Evolutionary conservation across 2,113 vertebrate species (phyloP).

Genomic region (Helogale parvula): DNA sequence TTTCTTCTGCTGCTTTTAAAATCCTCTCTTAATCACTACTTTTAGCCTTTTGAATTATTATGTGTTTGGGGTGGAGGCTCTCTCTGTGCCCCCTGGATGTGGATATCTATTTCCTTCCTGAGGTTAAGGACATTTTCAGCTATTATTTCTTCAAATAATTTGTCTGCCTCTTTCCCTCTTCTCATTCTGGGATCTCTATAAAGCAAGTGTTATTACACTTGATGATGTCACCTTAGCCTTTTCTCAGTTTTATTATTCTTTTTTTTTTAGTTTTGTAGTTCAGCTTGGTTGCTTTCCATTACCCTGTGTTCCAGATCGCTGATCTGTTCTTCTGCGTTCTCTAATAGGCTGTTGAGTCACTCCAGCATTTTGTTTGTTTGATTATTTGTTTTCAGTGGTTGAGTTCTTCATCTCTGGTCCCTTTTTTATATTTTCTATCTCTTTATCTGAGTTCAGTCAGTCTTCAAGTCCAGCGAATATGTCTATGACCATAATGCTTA

Average conservation of each 20-base stretch:
- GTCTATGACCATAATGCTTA: background rate
- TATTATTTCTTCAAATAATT: background rate
- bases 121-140: background rate
- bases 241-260: background rate
- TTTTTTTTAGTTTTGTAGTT: background rate
- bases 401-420: background rate
- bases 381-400: background rate
- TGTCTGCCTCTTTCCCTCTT: background rate
- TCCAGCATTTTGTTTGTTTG: background rate
- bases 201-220: background rate
- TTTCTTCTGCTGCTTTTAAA: background rate
- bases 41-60: background rate
- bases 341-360: background rate
- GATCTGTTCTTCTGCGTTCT: background rate
- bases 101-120: background rate
- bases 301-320: background rate
- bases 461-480: background rate
- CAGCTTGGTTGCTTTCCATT: background rate
- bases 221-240: background rate
- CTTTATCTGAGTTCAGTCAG: background rate
- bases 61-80: background rate
- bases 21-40: background rate
- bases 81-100: background rate
- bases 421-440: background rate
- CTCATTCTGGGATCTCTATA: background rate